Evolutionary conservation across 2,113 vertebrate species (phyloP), one percentile per base, ranked within the genome.

Genomic region (Petaurus breviceps): DNA sequence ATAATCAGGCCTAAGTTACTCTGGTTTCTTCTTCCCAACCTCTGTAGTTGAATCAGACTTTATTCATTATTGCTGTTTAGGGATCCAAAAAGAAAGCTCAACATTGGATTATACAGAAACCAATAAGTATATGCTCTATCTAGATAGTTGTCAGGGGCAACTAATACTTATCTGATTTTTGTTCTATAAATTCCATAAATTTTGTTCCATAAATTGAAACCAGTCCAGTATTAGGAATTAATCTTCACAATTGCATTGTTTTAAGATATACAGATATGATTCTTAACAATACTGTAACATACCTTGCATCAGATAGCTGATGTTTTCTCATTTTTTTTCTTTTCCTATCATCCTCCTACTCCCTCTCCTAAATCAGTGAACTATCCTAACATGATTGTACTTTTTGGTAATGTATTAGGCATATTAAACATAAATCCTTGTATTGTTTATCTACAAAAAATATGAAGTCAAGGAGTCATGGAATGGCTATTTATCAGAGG

Each of bases 401-500:
- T 96, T 95, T 91, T 95, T 53, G 93, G 3, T 92, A 95, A 96
- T 92, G 68, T 96, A 94, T 98, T 97, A 96, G 95, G 93, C 96
- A 96, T 92, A 95, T 97, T 96, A 97, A 92, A 96, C 90, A 47
- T 97, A 97, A 97, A 98, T 96, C 94, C 93, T 53, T 77, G 90
- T 92, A 94, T 95, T 97, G 93, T 98, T 98, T 98, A 96, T 97
- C 94, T 93, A 89, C 10, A 91, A 97, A 97, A 77, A 97, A 68
- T 96, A 51, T 95, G 97, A 97, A 98, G 97, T 96, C 96, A 97
- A 92, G 94, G 49, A 97, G 95, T 97, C 97, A 94, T 2, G 77
- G 92, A 94, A 93, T 7, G 96, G 95, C 53, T 97, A 97, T 98
- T 97, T 97, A 96, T 98, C 97, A 95, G 26, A 93, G 55, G 93